Percentiles rank a stretch among this genome's conserved stretches.
Conservation (phyloP, 2,113 vertebrate species). For the Anguilla japonica region DNA sequence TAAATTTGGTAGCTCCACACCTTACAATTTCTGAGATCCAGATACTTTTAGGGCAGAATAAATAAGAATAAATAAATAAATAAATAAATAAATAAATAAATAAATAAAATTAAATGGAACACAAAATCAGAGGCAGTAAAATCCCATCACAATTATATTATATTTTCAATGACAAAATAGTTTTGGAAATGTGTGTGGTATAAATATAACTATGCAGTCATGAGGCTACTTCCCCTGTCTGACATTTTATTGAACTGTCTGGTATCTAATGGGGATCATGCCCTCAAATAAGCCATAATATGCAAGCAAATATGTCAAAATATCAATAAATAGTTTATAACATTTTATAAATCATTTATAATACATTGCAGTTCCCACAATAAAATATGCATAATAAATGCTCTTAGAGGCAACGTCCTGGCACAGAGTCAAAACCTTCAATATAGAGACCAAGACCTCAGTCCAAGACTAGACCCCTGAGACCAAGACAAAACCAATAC, state of each 20-base stretch:
- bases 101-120: background rate
- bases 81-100: too few relatives aligned
- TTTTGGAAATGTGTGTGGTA: background rate
- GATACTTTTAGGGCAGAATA: too few relatives aligned
- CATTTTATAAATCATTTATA: background rate
- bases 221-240: background rate
- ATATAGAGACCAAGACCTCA: background rate
- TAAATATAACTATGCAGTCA: background rate
- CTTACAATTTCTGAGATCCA: too few relatives aligned
- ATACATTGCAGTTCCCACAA: background rate
- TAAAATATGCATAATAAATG: background rate
- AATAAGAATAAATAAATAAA: too few relatives aligned
- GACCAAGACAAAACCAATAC: background rate
- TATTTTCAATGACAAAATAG: background rate
- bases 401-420: background rate
- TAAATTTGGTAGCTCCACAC: too few relatives aligned
- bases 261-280: background rate
- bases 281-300: conserved; percentile 13
- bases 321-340: conserved; percentile 11
- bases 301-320: background rate
- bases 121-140: conserved; percentile 8
- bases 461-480: background rate
- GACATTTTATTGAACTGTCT: background rate
- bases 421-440: background rate
- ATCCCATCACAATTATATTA: background rate